Evolutionary conservation across 2,797 vertebrate species (phyloP).

Genomic region (Heliangelus exortis): DNA sequence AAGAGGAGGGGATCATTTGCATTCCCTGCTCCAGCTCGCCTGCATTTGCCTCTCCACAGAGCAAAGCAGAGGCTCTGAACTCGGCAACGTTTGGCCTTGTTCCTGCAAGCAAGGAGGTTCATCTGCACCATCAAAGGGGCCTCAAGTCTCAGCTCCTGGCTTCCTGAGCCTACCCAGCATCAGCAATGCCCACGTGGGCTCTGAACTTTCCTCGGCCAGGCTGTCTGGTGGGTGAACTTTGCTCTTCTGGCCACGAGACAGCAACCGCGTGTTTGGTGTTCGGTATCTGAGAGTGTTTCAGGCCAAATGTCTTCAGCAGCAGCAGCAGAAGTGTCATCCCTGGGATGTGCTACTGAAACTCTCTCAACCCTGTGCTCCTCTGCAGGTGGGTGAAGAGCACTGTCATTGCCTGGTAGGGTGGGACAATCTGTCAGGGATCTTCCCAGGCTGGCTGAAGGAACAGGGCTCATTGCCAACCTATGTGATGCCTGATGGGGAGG

Average conservation of each 20-base stretch:
- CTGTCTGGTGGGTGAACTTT: background rate
- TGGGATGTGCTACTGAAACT: rapidly evolving
- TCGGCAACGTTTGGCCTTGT: background rate
- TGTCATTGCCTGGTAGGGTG: background rate
- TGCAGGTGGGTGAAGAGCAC: rapidly evolving
- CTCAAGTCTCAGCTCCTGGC: background rate
- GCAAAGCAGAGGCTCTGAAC: background rate
- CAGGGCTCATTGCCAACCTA: rapidly evolving
- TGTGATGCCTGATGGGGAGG: background rate
- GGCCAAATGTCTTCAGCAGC: rapidly evolving
- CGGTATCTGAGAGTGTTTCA: rapidly evolving
- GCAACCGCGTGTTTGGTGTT: rapidly evolving
- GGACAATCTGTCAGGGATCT: background rate
- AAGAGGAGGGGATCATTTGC: background rate
- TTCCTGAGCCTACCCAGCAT: background rate
- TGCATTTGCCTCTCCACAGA: background rate
- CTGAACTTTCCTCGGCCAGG: background rate
- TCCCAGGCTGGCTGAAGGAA: background rate
- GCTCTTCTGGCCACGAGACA: background rate
- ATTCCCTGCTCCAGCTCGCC: background rate
- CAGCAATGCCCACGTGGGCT: rapidly evolving
- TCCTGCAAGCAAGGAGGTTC: background rate
- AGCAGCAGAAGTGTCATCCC: background rate
- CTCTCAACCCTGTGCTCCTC: background rate
- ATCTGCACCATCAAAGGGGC: background rate